phyloP scores from a whole-genome alignment of 2,113 vertebrate genomes.

The Fregata magnificens region DNA sequence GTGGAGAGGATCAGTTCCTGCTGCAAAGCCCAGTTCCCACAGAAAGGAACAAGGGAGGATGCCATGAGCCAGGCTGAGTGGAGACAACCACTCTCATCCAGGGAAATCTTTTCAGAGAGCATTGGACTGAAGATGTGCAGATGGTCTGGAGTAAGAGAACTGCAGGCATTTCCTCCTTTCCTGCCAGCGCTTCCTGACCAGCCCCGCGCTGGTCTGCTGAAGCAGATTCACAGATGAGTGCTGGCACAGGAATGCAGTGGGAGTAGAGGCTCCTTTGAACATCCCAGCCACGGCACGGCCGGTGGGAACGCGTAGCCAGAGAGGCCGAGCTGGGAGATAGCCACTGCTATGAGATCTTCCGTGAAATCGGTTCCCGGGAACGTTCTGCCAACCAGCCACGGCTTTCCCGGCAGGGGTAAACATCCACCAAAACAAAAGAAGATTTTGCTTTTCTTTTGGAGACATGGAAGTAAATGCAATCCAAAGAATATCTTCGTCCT shows the following conservation, averaged over 20 bases:
- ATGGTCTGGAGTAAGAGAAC: not conserved
- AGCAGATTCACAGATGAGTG: not conserved
- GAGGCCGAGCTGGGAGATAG: slow-evolving; percentile 18
- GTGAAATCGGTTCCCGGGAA: slow-evolving; percentile 55
- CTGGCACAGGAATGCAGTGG: slow-evolving; percentile 47
- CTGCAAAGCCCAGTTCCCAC: not conserved
- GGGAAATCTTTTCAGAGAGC: not conserved
- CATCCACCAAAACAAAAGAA: slow-evolving; percentile 19
- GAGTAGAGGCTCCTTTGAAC: slow-evolving; percentile 52
- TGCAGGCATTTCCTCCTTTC: slow-evolving; percentile 13
- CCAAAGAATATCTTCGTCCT: not conserved
- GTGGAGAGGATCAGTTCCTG: not conserved
- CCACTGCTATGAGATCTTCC: slow-evolving; percentile 31
- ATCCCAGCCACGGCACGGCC: not conserved
- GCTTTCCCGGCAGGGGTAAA: not conserved
- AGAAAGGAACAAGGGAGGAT: not conserved
- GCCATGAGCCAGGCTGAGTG: fast-evolving
- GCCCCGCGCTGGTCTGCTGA: not conserved
- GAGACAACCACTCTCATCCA: not conserved
- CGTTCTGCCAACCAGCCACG: not conserved
- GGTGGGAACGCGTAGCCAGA: not conserved
- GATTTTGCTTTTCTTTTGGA: not conserved
- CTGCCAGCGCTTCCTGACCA: not conserved
- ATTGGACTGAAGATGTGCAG: not conserved
- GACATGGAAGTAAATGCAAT: not conserved